A percentile compares a stretch with the other conserved stretches of the same genome.
Evolutionary conservation across 1,140 invertebrate genomes (phyloP).

Genomic region (Coptotermes formosanus): DNA sequence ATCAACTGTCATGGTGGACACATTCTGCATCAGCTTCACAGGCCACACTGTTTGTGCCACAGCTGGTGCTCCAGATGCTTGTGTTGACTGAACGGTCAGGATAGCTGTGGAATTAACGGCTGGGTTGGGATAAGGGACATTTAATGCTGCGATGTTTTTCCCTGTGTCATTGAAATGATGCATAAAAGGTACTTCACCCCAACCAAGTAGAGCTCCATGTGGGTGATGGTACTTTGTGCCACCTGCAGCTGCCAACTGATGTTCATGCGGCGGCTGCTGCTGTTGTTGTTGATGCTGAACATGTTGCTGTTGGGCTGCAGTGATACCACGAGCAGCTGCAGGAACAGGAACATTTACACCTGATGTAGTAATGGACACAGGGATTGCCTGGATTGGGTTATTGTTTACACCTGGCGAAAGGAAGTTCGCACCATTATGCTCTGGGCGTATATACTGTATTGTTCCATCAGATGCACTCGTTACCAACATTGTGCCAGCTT

Average conservation of each 20-base stretch:
- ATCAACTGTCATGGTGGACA: slow-evolving; percentile 17
- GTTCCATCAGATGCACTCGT: slow-evolving; percentile 30
- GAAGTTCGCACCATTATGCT: slow-evolving; percentile 26
- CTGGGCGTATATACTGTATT: slow-evolving; percentile 29
- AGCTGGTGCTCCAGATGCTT: neutral
- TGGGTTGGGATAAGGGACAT: slow-evolving; percentile 25
- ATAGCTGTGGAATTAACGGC: slow-evolving; percentile 1
- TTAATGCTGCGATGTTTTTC: slow-evolving; percentile 21
- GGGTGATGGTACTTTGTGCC: slow-evolving; percentile 5
- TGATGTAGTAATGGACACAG: slow-evolving; percentile 18
- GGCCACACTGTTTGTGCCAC: slow-evolving; percentile 22
- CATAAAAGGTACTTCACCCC: slow-evolving; percentile 23
- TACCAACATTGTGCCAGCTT: slow-evolving; percentile 20
- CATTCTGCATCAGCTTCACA: slow-evolving; percentile 28
- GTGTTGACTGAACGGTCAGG: slow-evolving; percentile 25
- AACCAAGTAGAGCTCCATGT: slow-evolving; percentile 1
- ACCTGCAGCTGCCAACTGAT: slow-evolving; percentile 23
- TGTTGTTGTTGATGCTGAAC: neutral
- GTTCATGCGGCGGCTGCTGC: neutral
- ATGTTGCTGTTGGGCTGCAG: neutral
- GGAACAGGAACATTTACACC: slow-evolving; percentile 5
- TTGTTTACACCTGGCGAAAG: neutral
- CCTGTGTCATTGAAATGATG: slow-evolving; percentile 19
- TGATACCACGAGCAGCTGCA: neutral
- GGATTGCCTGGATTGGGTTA: slow-evolving; percentile 21